These are phyloP conservation scores for Morinoia aosen DNA, from an alignment of 2,888 invertebrate genomes.

Conservation along the genomic window DNA sequence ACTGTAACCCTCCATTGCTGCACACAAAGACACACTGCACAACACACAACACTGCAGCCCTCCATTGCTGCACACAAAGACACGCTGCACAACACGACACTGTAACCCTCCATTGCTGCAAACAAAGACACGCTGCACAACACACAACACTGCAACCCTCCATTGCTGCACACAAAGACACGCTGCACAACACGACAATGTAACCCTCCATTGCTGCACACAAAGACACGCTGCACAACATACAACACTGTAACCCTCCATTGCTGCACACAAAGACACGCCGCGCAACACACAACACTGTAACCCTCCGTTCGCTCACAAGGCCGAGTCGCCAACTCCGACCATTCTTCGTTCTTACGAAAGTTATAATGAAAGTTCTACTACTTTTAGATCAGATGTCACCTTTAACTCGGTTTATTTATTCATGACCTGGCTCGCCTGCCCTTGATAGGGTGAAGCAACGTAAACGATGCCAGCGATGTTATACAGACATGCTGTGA, in stretches of 20 bases:
- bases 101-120: too few relatives aligned
- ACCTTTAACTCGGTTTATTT: constrained; percentile 1
- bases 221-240: too few relatives aligned
- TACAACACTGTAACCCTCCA: too few relatives aligned
- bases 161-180: not conserved
- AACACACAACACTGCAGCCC: too few relatives aligned
- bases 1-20: too few relatives aligned
- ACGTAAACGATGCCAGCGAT: not conserved
- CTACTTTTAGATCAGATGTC: constrained; percentile 1
- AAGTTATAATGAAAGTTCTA: not conserved
- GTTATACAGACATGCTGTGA: not conserved
- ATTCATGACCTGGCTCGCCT: not conserved
- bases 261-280: not conserved
- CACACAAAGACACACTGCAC: too few relatives aligned
- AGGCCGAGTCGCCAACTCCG: not conserved
- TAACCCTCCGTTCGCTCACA: not conserved
- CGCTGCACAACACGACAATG: not conserved
- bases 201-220: not conserved
- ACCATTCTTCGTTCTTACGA: not conserved
- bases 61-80: too few relatives aligned
- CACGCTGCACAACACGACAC: not conserved
- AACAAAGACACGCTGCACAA: too few relatives aligned
- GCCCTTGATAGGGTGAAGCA: not conserved
- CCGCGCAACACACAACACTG: too few relatives aligned
- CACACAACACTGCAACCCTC: not conserved